Evolutionary conservation across 1,140 invertebrate species (phyloP), one percentile per base, ranked within the genome.

Genomic region (Tigriopus japonicus): DNA sequence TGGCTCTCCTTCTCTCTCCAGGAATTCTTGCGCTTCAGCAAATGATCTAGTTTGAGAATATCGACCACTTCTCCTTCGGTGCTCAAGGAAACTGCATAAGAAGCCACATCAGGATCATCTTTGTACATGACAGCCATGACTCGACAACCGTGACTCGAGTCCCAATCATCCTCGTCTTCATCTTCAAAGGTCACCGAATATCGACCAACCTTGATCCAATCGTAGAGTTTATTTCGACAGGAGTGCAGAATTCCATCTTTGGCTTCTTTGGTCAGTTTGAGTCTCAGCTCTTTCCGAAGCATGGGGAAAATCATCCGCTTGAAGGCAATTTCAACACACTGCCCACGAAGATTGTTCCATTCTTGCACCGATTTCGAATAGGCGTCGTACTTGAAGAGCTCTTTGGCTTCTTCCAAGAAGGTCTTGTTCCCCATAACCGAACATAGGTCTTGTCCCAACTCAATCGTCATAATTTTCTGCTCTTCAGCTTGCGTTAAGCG

Each of bases 341-440:
- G 82, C 0, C 80, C 80, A 40, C 95, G 76, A 52, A 96, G 68
- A 0, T 82, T 77, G 71, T 99, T 98, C 96, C 96, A 99, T 62
- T 93, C 87, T 68, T 96, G 85, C 0, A 96, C 93, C 65, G 85
- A 84, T 65, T 90, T 88, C 66, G 87, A 92, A 71, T 94, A 98
- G 71, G 97, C 95, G 74, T 98, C 95, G 68, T 81, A 80, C 62
- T 86, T 83, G 70, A 92, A 96, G 0, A 96, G 73, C 62, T 88
- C 83, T 66, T 92, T 89, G 42, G 90, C 81, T 74, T 98, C 91
- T 59, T 94, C 88, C 13, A 94, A 76, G 68, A 91, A 96, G 23
- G 76, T 80, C 52, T 82, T 85, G 65, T 85, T 83, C 1, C 86
- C 86, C 64, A 85, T 82, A 23, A 67, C 42, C 21, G 56, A 64